Conservation (phyloP, 2,888 invertebrate genomes). For the Eupithecia vulgata region DNA sequence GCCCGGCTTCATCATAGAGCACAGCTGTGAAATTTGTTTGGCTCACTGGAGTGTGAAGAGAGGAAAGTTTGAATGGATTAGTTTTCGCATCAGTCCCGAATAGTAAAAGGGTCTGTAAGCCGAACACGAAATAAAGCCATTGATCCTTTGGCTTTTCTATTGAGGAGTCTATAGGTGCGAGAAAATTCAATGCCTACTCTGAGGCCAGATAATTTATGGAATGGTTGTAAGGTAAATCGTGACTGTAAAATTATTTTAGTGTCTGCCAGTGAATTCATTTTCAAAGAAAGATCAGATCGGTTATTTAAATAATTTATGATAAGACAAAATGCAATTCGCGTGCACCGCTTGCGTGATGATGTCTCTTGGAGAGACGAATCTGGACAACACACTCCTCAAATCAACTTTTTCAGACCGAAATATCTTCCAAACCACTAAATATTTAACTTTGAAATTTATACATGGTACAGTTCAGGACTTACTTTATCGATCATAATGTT, state of each 20-base stretch:
- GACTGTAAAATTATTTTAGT: background rate
- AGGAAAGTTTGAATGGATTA: slow-evolving; percentile 32
- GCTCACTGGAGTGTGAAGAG: slow-evolving; percentile 31
- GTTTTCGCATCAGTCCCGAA: slow-evolving; percentile 30
- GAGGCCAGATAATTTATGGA: background rate
- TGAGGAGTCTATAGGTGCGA: slow-evolving; percentile 1
- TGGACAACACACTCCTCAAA: too few species aligned
- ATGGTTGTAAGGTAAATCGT: background rate
- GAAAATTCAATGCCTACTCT: slow-evolving; percentile 3
- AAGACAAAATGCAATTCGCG: too few species aligned
- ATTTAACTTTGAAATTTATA: too few species aligned
- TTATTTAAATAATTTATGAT: too few species aligned
- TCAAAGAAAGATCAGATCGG: background rate
- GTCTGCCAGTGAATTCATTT: background rate
- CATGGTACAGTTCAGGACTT: too few species aligned
- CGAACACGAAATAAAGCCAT: slow-evolving; percentile 22
- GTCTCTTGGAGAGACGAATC: too few species aligned
- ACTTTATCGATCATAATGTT: too few species aligned
- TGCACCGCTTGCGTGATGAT: too few species aligned
- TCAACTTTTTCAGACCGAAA: too few species aligned
- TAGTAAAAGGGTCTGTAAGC: slow-evolving; percentile 32
- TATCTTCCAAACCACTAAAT: too few species aligned
- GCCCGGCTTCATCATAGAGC: slow-evolving; percentile 20
- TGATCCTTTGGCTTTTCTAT: slow-evolving; percentile 26
- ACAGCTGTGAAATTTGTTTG: slow-evolving; percentile 27